A percentile compares a stretch with the other conserved stretches of the same genome.
phyloP scores from a whole-genome alignment of 1,140 invertebrate species.

The Reticulitermes speratus region DNA sequence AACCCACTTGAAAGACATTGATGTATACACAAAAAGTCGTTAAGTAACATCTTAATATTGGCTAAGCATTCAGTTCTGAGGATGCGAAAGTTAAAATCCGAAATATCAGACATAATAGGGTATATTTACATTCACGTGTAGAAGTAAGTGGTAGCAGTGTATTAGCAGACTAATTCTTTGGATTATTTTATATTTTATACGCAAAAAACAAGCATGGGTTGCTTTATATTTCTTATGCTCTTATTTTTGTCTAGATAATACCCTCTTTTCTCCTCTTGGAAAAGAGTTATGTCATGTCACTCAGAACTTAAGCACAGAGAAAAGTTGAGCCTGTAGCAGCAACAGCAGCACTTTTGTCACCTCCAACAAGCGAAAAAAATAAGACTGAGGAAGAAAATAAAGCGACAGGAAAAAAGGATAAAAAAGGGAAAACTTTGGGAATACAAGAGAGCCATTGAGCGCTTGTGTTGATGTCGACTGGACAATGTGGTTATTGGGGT shows the following conservation, averaged over 20 bases:
- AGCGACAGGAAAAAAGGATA: neutral
- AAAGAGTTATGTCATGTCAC: neutral
- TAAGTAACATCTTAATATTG: no score
- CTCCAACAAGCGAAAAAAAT: neutral
- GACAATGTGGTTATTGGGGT: neutral
- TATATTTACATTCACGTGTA: no score
- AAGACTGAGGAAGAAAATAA: neutral
- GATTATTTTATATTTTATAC: neutral
- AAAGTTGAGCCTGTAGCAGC: neutral
- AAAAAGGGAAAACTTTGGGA: neutral
- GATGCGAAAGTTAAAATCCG: no score
- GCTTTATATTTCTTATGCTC: neutral
- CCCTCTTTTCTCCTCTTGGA: slow-evolving; percentile 1
- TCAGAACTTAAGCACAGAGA: slow-evolving; percentile 13
- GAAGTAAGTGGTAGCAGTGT: no score
- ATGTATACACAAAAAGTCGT: no score
- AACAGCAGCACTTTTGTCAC: neutral
- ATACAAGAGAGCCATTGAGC: neutral
- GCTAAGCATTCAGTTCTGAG: no score
- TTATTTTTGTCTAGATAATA: neutral
- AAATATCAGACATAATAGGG: no score
- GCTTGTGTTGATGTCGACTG: neutral
- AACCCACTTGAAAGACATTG: no score
- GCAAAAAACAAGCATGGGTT: neutral
- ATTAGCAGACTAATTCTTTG: neutral